These are phyloP conservation scores for Channa striata DNA, from an alignment of 2,797 vertebrate species.

Conservation along the genomic window DNA sequence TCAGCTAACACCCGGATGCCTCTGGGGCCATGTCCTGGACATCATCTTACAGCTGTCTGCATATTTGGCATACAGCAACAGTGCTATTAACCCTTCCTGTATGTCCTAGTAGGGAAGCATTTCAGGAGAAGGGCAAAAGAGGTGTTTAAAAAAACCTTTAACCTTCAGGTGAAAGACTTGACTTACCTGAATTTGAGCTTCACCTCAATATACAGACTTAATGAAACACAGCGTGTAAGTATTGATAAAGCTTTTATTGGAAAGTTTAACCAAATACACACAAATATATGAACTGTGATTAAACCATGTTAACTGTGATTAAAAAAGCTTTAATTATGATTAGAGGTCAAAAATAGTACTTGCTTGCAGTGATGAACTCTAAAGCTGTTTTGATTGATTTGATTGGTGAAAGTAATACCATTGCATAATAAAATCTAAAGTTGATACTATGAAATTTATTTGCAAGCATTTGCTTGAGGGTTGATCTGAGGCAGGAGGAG, in stretches of 20 bases:
- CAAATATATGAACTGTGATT: neutral
- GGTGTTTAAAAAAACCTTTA: constrained; percentile 68
- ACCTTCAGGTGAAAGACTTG: constrained; percentile 29
- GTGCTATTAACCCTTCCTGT: constrained; percentile 90
- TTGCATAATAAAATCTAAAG: too few relatives aligned
- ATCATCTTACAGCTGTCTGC: constrained; percentile 82
- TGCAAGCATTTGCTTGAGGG: too few relatives aligned
- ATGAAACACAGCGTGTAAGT: constrained; percentile 33
- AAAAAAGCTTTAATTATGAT: neutral
- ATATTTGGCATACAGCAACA: constrained; percentile 88
- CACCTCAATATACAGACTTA: constrained; percentile 48
- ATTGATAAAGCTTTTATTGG: neutral
- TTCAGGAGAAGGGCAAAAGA: constrained; percentile 88
- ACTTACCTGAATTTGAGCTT: constrained; percentile 36
- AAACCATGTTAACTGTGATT: neutral
- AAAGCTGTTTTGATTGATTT: neutral
- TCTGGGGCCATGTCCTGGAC: constrained; percentile 66
- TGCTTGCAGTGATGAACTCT: neutral
- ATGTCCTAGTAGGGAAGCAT: constrained; percentile 89
- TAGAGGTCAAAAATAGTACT: neutral
- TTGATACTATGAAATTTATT: too few relatives aligned
- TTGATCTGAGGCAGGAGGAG: too few relatives aligned
- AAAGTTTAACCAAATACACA: neutral
- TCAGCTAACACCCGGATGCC: constrained; percentile 65
- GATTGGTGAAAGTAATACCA: too few relatives aligned